These are phyloP conservation scores for Columba janthina DNA, from an alignment of 2,113 vertebrate species.

Conservation along the genomic window DNA sequence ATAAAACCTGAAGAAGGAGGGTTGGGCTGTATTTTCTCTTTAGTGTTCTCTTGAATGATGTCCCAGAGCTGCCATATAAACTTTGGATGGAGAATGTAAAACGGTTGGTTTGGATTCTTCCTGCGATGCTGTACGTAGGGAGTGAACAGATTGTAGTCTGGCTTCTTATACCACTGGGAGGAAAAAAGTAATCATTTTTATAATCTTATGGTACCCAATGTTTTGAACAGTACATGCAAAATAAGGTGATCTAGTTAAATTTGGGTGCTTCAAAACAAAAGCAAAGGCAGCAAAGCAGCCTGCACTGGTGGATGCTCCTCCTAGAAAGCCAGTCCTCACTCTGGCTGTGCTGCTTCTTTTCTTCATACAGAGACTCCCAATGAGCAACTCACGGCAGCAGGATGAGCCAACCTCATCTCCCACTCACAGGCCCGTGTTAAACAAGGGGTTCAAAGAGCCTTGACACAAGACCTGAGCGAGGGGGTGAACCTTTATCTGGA, in stretches of 20 bases:
- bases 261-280: neutral
- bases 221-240: neutral
- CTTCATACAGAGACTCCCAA: neutral
- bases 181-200: neutral
- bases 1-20: constrained; percentile 98
- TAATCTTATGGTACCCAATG: neutral
- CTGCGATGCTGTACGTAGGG: constrained; percentile 89
- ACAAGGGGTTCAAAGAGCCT: neutral
- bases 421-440: neutral
- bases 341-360: neutral
- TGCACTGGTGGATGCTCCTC: neutral
- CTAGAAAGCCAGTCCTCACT: neutral
- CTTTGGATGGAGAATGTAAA: constrained; percentile 96
- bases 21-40: constrained; percentile 96
- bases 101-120: constrained; percentile 86
- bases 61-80: constrained; percentile 98
- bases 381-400: neutral
- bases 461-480: neutral
- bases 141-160: constrained; percentile 96
- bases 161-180: constrained; percentile 92
- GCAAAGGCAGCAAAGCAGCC: neutral
- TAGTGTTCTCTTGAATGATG: constrained; percentile 94
- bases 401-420: neutral
- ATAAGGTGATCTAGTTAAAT: neutral
- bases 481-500: neutral